Evolutionary conservation across 1,140 invertebrate species (phyloP).

Genomic region (Drosophila funebris): DNA sequence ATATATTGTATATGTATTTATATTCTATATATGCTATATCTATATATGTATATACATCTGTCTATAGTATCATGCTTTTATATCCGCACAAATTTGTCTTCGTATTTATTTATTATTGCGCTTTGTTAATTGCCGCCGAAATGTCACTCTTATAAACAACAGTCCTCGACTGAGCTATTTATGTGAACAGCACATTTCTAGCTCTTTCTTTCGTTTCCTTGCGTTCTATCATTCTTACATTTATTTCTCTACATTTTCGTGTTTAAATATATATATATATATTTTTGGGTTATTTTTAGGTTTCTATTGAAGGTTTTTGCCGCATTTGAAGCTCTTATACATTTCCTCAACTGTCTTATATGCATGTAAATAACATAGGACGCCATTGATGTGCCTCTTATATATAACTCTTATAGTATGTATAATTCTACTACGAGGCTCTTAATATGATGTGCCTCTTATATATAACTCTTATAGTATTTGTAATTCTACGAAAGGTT

Average conservation of each 20-base stretch:
- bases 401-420: too few species aligned
- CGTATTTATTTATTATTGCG: conserved; percentile 11
- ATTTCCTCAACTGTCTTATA: not conserved
- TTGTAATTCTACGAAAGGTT: too few species aligned
- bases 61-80: conserved; percentile 5
- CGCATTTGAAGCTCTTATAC: not conserved
- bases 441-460: too few species aligned
- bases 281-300: conserved; percentile 18
- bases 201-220: not conserved
- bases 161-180: conserved; percentile 17
- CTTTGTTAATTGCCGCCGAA: conserved; percentile 19
- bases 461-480: too few species aligned
- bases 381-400: too few species aligned
- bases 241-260: conserved; percentile 4
- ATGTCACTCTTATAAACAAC: conserved; percentile 35
- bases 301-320: conserved; percentile 2
- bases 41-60: conserved; percentile 5
- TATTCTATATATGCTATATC: not conserved
- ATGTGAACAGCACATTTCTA: not conserved
- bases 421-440: too few species aligned
- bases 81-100: conserved; percentile 17
- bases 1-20: not conserved
- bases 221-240: not conserved
- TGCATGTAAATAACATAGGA: too few species aligned
- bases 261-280: too few species aligned